phyloP scores from a whole-genome alignment of 2,113 vertebrate genomes.

The Microcebus griseorufus region DNA sequence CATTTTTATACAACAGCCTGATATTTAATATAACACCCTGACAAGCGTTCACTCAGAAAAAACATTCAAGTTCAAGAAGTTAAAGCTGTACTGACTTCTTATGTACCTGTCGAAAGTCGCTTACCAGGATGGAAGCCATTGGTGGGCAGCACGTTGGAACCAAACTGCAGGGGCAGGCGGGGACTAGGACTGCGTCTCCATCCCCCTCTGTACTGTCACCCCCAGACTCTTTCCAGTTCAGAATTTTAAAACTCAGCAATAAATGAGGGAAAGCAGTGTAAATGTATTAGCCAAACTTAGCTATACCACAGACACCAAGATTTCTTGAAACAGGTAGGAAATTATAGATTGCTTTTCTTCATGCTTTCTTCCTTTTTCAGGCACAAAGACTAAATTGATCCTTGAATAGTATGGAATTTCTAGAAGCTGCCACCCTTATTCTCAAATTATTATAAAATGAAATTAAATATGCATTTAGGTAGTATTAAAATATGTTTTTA shows the following conservation, averaged over 20 bases:
- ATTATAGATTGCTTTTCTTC: neutral
- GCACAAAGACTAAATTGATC: neutral
- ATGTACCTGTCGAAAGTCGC: neutral
- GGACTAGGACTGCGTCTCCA: neutral
- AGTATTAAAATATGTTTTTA: neutral
- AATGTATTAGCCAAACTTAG: neutral
- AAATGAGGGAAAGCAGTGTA: neutral
- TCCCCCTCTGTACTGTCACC: neutral
- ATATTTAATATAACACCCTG: neutral
- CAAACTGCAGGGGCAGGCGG: neutral
- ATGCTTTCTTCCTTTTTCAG: neutral
- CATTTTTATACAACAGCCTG: neutral
- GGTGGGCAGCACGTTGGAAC: neutral
- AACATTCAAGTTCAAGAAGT: neutral
- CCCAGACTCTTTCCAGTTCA: neutral
- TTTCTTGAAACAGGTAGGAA: neutral
- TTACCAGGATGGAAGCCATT: neutral
- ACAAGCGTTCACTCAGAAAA: neutral
- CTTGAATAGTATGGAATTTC: neutral
- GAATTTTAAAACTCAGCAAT: slow-evolving; percentile 18
- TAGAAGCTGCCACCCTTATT: neutral
- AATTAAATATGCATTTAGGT: neutral
- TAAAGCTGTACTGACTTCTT: neutral
- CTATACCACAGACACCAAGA: neutral
- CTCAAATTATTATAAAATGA: slow-evolving; percentile 35